Conservation (phyloP, 64 coral and sea anemone genomes). For the Catalaphyllia jardinei region DNA sequence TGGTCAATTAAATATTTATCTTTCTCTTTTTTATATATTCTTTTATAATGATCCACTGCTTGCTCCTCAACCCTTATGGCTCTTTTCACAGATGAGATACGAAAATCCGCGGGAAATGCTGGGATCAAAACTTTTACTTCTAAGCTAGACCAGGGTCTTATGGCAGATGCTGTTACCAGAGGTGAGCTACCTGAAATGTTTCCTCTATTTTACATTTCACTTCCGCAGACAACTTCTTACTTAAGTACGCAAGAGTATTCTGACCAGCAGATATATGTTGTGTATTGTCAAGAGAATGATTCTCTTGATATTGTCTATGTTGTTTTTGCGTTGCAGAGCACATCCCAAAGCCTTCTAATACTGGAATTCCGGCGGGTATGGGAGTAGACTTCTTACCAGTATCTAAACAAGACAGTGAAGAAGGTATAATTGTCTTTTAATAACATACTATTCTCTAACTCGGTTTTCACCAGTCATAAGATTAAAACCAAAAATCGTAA, state of each 20-base stretch:
- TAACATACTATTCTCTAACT: too few relatives aligned
- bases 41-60: too few relatives aligned
- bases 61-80: neutral
- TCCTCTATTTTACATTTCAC: too few relatives aligned
- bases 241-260: too few relatives aligned
- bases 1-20: too few relatives aligned
- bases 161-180: conserved; percentile 66
- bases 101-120: conserved; percentile 48
- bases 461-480: too few relatives aligned
- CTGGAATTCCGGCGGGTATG: conserved; percentile 33
- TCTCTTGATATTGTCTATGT: neutral
- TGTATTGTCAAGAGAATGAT: neutral
- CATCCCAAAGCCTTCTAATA: conserved; percentile 36
- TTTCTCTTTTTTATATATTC: too few relatives aligned
- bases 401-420: conserved; percentile 70
- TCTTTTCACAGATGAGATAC: conserved; percentile 72
- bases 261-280: too few relatives aligned
- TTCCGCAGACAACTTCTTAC: too few relatives aligned
- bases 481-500: too few relatives aligned
- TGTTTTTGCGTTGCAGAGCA: neutral
- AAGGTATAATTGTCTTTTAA: conserved; percentile 39
- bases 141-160: conserved; percentile 75
- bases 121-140: conserved; percentile 82
- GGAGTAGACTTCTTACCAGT: conserved; percentile 86
- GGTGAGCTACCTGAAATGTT: conserved; percentile 33